Evolutionary conservation across 2,797 vertebrate genomes (phyloP).

Genomic region (Sebastes baramenuke): DNA sequence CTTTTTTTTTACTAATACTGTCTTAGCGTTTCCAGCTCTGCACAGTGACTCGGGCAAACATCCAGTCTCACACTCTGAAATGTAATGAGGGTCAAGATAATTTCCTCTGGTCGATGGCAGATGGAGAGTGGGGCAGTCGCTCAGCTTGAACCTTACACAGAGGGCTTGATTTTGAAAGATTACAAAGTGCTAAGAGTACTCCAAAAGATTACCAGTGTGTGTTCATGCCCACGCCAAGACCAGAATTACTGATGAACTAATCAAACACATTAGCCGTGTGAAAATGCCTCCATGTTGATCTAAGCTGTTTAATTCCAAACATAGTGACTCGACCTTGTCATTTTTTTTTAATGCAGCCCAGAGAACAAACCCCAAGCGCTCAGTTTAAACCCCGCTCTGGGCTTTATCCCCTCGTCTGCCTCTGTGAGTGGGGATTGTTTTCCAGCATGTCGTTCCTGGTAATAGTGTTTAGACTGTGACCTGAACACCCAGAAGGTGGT

Average conservation of each 20-base stretch:
- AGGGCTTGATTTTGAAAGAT: conserved; percentile 31
- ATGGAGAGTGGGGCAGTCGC: conserved; percentile 2
- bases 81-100: conserved; percentile 30
- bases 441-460: conserved; percentile 21
- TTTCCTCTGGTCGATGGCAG: conserved; percentile 30
- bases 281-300: conserved; percentile 31
- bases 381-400: conserved; percentile 38
- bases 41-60: conserved; percentile 23
- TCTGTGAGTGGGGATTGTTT: conserved; percentile 35
- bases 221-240: background rate
- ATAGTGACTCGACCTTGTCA: conserved; percentile 13
- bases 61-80: conserved; percentile 8
- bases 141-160: conserved; percentile 19
- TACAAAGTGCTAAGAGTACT: conserved; percentile 12
- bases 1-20: background rate
- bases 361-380: conserved; percentile 19
- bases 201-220: conserved; percentile 9
- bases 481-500: background rate
- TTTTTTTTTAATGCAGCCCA: conserved; percentile 1
- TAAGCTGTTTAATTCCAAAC: conserved; percentile 25
- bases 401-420: conserved; percentile 17
- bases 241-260: conserved; percentile 21
- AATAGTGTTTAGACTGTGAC: conserved; percentile 38
- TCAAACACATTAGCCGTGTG: conserved; percentile 12
- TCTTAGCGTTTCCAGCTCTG: conserved; percentile 6